A percentile compares a stretch with the other conserved stretches of the same genome.
phyloP scores from a whole-genome alignment of 2,888 invertebrate species.

The Netelia melanura region DNA sequence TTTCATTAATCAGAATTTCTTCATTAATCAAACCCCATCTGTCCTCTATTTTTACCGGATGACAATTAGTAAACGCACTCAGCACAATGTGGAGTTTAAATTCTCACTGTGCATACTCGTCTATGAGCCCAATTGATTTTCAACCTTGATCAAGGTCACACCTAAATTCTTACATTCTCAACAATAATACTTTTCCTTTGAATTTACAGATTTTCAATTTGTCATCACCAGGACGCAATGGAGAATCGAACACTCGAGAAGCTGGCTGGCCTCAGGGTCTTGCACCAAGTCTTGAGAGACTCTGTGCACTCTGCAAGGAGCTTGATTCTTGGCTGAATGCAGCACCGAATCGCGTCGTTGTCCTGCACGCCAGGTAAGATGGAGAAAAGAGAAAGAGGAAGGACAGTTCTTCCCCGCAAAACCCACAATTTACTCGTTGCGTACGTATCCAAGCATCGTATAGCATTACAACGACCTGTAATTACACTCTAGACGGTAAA shows the following conservation, averaged over 20 bases:
- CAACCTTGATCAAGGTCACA: constrained; percentile 53
- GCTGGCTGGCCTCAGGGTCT: constrained; percentile 94
- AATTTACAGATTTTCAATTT: constrained; percentile 92
- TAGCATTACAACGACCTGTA: constrained; percentile 40
- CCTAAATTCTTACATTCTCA: not conserved
- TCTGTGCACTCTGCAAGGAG: constrained; percentile 96
- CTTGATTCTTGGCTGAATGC: constrained; percentile 96
- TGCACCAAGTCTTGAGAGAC: constrained; percentile 94
- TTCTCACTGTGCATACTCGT: not conserved
- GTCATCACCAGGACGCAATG: constrained; percentile 89
- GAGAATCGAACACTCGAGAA: constrained; percentile 86
- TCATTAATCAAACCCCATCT: constrained; percentile 46
- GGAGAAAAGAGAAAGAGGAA: constrained; percentile 50
- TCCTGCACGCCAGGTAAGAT: constrained; percentile 93
- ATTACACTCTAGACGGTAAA: constrained; percentile 25
- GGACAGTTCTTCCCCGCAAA: not conserved
- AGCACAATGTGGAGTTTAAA: constrained; percentile 2
- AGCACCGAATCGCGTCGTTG: constrained; percentile 93
- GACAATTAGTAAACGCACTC: constrained; percentile 27
- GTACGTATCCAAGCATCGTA: constrained; percentile 11
- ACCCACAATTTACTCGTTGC: constrained; percentile 47
- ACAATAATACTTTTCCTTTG: no score
- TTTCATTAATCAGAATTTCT: not conserved
- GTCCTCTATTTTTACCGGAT: not conserved
- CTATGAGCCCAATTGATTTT: constrained; percentile 36